Conservation (phyloP, 2,113 vertebrate genomes). For the Saguinus imperator region DNA sequence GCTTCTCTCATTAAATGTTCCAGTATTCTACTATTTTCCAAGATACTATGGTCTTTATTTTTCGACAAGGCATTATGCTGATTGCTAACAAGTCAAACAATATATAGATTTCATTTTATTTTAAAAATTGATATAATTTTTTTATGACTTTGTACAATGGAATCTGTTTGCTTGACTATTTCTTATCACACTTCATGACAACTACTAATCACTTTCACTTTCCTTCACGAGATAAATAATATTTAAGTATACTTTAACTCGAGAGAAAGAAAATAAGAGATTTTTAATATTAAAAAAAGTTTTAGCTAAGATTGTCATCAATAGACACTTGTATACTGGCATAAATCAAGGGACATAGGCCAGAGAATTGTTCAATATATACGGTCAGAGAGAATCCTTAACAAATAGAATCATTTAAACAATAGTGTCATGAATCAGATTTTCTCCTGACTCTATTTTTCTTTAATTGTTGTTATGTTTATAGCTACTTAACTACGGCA, state of each 20-base stretch:
- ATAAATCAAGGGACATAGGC: not conserved
- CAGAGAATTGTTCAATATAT: not conserved
- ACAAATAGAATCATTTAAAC: not conserved
- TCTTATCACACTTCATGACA: not conserved
- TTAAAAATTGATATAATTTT: not conserved
- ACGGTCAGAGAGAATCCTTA: not conserved
- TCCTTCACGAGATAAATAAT: not conserved
- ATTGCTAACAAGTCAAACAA: not conserved
- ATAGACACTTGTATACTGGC: not conserved
- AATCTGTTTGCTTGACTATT: not conserved
- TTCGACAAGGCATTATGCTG: not conserved
- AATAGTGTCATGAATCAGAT: not conserved
- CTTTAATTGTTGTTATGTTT: not conserved
- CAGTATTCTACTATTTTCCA: not conserved
- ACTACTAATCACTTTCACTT: conserved; percentile 28
- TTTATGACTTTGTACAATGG: not conserved
- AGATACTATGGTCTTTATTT: not conserved
- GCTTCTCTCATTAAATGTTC: not conserved
- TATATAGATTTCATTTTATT: not conserved
- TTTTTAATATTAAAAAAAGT: not conserved
- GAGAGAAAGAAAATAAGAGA: not conserved
- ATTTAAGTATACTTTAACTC: not conserved
- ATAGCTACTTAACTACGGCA: not conserved
- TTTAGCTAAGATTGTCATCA: not conserved
- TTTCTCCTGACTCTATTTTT: not conserved